phyloP scores from a whole-genome alignment of 2,113 vertebrate species.

The Tragelaphus buxtoni region DNA sequence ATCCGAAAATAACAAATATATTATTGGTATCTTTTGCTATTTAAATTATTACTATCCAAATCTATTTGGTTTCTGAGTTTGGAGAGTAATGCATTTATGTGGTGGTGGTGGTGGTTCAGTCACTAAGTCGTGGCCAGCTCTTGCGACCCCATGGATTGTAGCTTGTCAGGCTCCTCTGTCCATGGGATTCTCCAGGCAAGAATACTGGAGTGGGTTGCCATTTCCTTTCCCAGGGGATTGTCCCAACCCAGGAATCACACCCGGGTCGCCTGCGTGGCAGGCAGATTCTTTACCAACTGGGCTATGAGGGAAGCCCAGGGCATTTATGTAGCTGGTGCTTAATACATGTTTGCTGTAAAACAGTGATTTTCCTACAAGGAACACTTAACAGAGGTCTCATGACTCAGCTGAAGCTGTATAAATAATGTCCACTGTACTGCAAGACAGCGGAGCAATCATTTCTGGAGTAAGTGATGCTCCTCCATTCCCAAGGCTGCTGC shows the following conservation, averaged over 20 bases:
- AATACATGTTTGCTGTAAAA: not conserved
- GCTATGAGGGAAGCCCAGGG: not conserved
- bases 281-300: not conserved
- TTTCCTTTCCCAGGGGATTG: not conserved
- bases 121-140: rapidly evolving
- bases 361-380: not conserved
- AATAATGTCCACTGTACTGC: not conserved
- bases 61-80: not conserved
- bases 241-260: not conserved
- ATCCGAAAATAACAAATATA: not conserved
- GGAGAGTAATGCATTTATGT: not conserved
- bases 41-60: not conserved
- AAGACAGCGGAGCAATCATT: not conserved
- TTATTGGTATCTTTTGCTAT: not conserved
- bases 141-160: not conserved
- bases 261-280: not conserved
- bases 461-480: not conserved
- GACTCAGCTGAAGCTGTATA: not conserved
- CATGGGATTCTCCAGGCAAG: not conserved
- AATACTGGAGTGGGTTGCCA: not conserved
- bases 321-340: not conserved
- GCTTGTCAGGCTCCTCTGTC: not conserved
- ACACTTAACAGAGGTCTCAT: not conserved
- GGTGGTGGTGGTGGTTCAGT: not conserved
- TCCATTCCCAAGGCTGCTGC: not conserved